A percentile compares a stretch with the other conserved stretches of the same genome.
Evolutionary conservation across 2,797 vertebrate species (phyloP).

Genomic region (Anomalospiza imberbis): DNA sequence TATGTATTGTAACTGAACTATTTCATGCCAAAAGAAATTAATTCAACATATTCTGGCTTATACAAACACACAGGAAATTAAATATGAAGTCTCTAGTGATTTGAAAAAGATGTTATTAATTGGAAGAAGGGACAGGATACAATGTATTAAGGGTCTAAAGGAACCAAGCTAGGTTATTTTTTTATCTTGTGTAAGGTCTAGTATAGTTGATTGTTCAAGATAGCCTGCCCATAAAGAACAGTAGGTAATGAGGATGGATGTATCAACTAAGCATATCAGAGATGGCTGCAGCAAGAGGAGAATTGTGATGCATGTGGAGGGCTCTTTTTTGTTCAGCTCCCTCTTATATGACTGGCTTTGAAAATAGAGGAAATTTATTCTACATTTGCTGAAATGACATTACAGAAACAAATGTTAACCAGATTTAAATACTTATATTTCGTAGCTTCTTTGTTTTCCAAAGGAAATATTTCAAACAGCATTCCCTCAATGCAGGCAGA

Average conservation of each 20-base stretch:
- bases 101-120: slow-evolving; percentile 25
- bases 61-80: slow-evolving; percentile 3
- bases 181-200: slow-evolving; percentile 32
- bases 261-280: slow-evolving; percentile 63
- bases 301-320: slow-evolving; percentile 61
- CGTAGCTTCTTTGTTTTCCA: slow-evolving; percentile 19
- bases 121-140: neutral
- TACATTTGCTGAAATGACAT: slow-evolving; percentile 29
- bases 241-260: slow-evolving; percentile 71
- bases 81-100: slow-evolving; percentile 16
- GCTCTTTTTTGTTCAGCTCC: slow-evolving; percentile 36
- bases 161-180: slow-evolving; percentile 36
- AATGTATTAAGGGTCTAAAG: neutral
- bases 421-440: slow-evolving; percentile 8
- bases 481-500: neutral
- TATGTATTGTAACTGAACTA: neutral
- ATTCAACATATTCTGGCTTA: neutral
- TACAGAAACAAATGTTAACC: slow-evolving; percentile 46
- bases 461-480: slow-evolving; percentile 31
- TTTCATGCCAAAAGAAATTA: neutral
- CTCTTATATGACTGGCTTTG: neutral
- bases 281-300: slow-evolving; percentile 41
- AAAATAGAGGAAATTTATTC: slow-evolving; percentile 24
- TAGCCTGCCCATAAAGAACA: slow-evolving; percentile 54
- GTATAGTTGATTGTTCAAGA: slow-evolving; percentile 31